Evolutionary conservation across 2,113 vertebrate species (phyloP).

Genomic region (Carassius gibelio): DNA sequence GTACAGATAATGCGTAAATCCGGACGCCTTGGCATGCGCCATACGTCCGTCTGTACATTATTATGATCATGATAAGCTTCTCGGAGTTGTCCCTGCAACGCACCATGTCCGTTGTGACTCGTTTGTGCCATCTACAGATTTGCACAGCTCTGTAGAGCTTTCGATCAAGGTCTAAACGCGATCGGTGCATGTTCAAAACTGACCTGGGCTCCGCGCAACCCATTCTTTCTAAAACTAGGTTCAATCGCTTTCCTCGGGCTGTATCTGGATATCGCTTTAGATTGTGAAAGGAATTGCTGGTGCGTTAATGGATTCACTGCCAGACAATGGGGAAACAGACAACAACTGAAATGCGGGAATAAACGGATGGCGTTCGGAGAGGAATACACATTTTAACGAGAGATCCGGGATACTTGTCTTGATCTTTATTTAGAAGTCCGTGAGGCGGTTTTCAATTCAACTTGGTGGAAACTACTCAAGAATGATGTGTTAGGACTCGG

Average conservation of each 20-base stretch:
- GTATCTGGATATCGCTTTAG: constrained; percentile 2
- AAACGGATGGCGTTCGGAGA: constrained; percentile 7
- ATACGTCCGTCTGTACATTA: constrained; percentile 2
- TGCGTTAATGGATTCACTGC: constrained; percentile 1
- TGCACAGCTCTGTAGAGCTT: constrained; percentile 13
- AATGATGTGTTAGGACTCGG: background rate
- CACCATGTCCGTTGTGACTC: constrained; percentile 34
- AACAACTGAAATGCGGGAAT: constrained; percentile 3
- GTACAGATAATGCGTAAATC: constrained; percentile 11
- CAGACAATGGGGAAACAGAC: background rate
- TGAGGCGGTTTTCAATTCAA: constrained; percentile 25
- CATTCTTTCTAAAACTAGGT: background rate
- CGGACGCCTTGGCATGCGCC: constrained; percentile 22
- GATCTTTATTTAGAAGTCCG: background rate
- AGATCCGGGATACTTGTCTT: background rate
- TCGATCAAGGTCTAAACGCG: background rate
- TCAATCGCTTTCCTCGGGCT: background rate
- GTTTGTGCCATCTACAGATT: constrained; percentile 62
- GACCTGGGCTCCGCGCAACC: background rate
- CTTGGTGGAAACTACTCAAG: constrained; percentile 46
- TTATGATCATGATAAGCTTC: background rate
- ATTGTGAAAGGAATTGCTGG: constrained; percentile 10
- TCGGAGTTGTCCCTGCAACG: constrained; percentile 5
- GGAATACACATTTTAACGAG: constrained; percentile 29
- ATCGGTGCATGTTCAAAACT: background rate